These are phyloP conservation scores for Columba livia DNA, from an alignment of 2,113 vertebrate genomes.

Conservation along the genomic window DNA sequence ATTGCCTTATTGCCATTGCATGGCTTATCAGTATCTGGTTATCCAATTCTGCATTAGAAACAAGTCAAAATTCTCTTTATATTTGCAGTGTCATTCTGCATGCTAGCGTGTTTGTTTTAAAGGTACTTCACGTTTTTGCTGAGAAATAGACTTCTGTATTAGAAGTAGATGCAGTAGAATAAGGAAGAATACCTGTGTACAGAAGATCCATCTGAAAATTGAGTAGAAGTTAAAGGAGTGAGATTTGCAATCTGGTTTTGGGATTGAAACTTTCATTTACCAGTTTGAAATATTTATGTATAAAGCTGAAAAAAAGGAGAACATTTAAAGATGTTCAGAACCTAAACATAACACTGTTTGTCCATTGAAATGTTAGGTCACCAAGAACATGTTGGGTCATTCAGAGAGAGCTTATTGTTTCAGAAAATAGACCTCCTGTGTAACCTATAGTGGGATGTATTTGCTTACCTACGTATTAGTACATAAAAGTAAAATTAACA, in stretches of 20 bases:
- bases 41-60: not conserved
- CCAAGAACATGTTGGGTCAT: not conserved
- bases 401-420: slow-evolving; percentile 41
- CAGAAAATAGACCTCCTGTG: not conserved
- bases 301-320: not conserved
- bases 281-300: not conserved
- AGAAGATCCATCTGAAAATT: not conserved
- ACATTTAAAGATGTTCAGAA: not conserved
- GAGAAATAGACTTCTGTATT: not conserved
- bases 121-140: not conserved
- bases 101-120: not conserved
- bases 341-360: not conserved
- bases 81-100: not conserved
- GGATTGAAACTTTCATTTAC: not conserved
- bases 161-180: not conserved
- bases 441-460: slow-evolving; percentile 9
- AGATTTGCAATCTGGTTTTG: not conserved
- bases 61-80: not conserved
- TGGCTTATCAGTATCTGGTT: not conserved
- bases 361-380: not conserved
- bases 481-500: slow-evolving; percentile 25
- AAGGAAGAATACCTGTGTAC: not conserved
- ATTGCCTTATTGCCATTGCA: not conserved
- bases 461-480: not conserved
- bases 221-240: not conserved